phyloP scores from a whole-genome alignment of 2,797 vertebrate genomes.

The Enteromius viviparus region DNA sequence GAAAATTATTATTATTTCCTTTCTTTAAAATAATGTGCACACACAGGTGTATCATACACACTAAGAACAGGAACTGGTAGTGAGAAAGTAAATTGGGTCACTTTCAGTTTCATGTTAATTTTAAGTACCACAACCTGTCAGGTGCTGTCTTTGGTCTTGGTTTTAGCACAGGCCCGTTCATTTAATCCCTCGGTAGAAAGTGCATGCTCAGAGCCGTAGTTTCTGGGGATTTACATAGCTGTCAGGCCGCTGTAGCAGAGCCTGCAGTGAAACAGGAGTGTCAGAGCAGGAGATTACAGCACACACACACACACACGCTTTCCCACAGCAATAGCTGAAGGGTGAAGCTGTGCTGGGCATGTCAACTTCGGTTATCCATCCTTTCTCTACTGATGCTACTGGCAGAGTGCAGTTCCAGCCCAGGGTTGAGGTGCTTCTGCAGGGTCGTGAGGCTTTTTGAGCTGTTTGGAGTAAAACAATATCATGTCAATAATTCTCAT shows the following conservation, averaged over 20 bases:
- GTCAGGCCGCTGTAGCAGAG: neutral
- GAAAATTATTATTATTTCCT: neutral
- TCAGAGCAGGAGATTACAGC: conserved; percentile 38
- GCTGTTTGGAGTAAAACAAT: neutral
- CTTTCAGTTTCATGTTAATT: neutral
- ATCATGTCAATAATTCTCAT: no score
- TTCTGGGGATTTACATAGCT: conserved; percentile 5
- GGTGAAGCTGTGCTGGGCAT: conserved; percentile 22
- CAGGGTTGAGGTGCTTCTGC: neutral
- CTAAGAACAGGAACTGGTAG: neutral
- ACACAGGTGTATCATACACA: no score
- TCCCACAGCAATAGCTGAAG: conserved; percentile 3
- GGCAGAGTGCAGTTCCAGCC: conserved; percentile 11
- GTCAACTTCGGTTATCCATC: conserved; percentile 44
- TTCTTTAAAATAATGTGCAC: neutral
- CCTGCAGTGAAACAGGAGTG: conserved; percentile 3
- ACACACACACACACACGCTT: neutral
- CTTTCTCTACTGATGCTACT: conserved; percentile 21
- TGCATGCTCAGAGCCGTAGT: conserved; percentile 18
- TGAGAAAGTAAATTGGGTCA: neutral
- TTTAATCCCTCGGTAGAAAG: conserved; percentile 12
- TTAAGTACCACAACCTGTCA: conserved; percentile 11
- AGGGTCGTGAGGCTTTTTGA: neutral
- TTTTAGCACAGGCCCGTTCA: neutral
- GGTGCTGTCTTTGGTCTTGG: conserved; percentile 11